Percentiles rank a stretch among this genome's conserved stretches.
phyloP scores from a whole-genome alignment of 1,140 invertebrate species.

The Neelides sp. region DNA sequence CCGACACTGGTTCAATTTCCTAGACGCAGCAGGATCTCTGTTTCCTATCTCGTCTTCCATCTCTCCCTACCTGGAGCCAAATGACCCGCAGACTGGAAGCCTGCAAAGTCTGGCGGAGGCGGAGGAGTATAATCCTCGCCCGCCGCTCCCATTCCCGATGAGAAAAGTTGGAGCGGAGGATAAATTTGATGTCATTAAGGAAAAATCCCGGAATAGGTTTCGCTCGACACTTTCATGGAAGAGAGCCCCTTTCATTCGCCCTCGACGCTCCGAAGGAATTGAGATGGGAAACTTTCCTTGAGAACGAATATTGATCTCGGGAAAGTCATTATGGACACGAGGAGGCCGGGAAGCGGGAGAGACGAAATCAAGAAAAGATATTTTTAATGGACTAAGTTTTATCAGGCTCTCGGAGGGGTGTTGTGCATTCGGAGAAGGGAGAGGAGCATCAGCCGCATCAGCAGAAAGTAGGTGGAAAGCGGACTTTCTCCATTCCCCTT shows the following conservation, averaged over 20 bases:
- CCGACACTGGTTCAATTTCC: constrained; percentile 26
- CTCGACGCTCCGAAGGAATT: background rate
- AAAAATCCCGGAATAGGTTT: constrained; percentile 22
- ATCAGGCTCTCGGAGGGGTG: constrained; percentile 11
- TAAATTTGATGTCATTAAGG: constrained; percentile 27
- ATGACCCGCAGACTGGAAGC: no score
- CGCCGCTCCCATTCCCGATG: background rate
- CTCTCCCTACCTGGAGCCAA: background rate
- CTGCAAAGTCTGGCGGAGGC: constrained; percentile 10
- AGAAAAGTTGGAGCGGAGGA: constrained; percentile 6
- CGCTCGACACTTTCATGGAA: background rate
- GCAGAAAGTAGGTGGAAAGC: constrained; percentile 7
- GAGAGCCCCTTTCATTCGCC: background rate
- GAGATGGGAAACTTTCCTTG: background rate
- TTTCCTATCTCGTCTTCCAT: constrained; percentile 18
- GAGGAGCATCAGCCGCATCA: constrained; percentile 5
- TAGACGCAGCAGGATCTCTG: constrained; percentile 19
- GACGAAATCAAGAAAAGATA: constrained; percentile 21
- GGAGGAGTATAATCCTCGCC: constrained; percentile 13
- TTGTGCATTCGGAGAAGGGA: background rate
- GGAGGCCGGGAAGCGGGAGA: no score
- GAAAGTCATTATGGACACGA: constrained; percentile 17
- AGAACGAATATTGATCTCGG: constrained; percentile 1
- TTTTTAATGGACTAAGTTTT: constrained; percentile 27
- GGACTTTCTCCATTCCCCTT: constrained; percentile 19